Percentiles rank a stretch among this genome's conserved stretches.
These are phyloP conservation scores for Meloidogyne hapla DNA, from an alignment of 1,140 invertebrate species.

Conservation along the genomic window DNA sequence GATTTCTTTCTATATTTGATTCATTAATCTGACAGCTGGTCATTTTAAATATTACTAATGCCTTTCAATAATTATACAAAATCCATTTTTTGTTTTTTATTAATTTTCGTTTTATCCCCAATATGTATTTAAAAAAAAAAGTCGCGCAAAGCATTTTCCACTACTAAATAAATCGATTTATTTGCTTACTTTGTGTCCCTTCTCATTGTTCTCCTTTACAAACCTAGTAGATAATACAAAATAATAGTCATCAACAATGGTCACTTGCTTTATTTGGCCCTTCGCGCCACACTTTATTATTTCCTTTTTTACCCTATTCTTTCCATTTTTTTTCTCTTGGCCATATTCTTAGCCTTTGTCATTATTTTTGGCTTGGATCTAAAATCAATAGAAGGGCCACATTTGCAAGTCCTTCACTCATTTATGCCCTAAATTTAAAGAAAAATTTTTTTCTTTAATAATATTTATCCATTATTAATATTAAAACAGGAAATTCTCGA, in stretches of 20 bases:
- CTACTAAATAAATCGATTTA: not conserved
- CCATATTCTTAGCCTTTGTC: not conserved
- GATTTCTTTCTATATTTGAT: too few species aligned
- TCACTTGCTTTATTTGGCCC: not conserved
- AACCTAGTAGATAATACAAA: too few species aligned
- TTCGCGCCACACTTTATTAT: not conserved
- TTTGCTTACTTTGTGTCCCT: not conserved
- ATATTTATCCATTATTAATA: not conserved
- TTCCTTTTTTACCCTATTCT: not conserved
- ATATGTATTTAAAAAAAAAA: not conserved
- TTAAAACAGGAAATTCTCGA: slow-evolving; percentile 1
- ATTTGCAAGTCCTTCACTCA: not conserved
- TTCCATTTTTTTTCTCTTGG: not conserved
- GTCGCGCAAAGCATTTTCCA: not conserved
- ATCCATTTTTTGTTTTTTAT: too few species aligned
- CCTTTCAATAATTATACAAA: too few species aligned
- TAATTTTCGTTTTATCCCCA: too few species aligned
- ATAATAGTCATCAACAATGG: not conserved
- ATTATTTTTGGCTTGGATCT: not conserved
- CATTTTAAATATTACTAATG: too few species aligned
- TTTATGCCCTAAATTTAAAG: not conserved
- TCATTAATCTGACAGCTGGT: too few species aligned
- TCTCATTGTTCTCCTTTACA: not conserved
- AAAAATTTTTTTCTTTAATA: too few species aligned
- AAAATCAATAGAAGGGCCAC: not conserved